phyloP scores from a whole-genome alignment of 2,888 invertebrate genomes.

The Machimus atricapillus region DNA sequence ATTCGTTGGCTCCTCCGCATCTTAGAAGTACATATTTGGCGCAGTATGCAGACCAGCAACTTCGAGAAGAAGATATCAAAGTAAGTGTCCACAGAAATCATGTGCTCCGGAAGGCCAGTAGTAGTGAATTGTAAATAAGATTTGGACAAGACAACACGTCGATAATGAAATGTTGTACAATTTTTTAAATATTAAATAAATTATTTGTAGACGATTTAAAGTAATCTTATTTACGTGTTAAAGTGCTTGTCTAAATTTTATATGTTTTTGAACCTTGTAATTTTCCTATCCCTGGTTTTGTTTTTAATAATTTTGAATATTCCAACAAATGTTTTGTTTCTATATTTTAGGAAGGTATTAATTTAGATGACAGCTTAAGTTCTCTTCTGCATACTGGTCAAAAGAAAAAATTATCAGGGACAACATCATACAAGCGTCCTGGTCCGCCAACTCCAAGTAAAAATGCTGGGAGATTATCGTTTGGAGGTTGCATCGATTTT shows the following conservation, averaged over 20 bases:
- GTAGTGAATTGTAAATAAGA: background rate
- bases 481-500: slow-evolving; percentile 61
- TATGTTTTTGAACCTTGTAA: background rate
- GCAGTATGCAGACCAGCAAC: slow-evolving; percentile 72
- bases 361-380: slow-evolving; percentile 59
- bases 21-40: slow-evolving; percentile 85
- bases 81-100: slow-evolving; percentile 59
- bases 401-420: slow-evolving; percentile 67
- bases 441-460: slow-evolving; percentile 89
- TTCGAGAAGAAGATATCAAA: slow-evolving; percentile 74
- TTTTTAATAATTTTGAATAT: background rate
- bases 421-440: slow-evolving; percentile 81
- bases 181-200: background rate
- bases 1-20: slow-evolving; percentile 84
- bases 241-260: slow-evolving; percentile 32
- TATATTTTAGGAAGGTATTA: slow-evolving; percentile 53
- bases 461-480: slow-evolving; percentile 76
- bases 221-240: background rate
- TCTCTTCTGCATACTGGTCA: slow-evolving; percentile 60
- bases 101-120: background rate
- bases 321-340: background rate
- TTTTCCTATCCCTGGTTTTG: background rate
- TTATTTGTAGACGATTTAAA: background rate
- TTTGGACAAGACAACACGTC: slow-evolving; percentile 19
- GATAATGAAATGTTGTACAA: background rate